Evolutionary conservation across 2,888 invertebrate species (phyloP).

Genomic region (Ceramica pisi): DNA sequence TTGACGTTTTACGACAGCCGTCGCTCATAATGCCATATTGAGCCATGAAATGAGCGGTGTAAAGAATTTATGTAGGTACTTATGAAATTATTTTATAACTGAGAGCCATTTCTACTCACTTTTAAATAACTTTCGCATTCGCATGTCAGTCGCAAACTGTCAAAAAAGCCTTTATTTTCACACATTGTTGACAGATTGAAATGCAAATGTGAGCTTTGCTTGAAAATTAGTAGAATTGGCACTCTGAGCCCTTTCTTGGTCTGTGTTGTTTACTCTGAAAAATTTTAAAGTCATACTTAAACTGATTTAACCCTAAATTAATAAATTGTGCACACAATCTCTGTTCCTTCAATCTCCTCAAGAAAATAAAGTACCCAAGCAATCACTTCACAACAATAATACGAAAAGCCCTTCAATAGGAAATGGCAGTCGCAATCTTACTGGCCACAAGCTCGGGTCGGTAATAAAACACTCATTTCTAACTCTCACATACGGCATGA

Average conservation of each 20-base stretch:
- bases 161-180: no score
- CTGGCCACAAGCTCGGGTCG: slow-evolving; percentile 53
- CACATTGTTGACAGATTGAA: no score
- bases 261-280: no score
- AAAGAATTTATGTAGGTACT: background rate
- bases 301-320: no score
- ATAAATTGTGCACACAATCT: no score
- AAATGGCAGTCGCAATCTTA: slow-evolving; percentile 33
- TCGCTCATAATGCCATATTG: slow-evolving; percentile 53
- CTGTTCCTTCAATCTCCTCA: background rate
- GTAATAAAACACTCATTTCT: slow-evolving; percentile 71
- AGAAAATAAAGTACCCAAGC: background rate
- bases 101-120: no score
- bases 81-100: background rate
- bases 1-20: slow-evolving; percentile 66
- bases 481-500: slow-evolving; percentile 66
- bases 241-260: no score
- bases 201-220: no score
- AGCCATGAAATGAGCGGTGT: slow-evolving; percentile 42
- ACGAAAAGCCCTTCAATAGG: background rate
- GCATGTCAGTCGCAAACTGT: no score
- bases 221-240: no score
- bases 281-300: no score
- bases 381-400: background rate
- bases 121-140: no score